Percentiles rank a stretch among this genome's conserved stretches.
Conservation (phyloP, 2,888 invertebrate species). For the Polydrusus cervinus region DNA sequence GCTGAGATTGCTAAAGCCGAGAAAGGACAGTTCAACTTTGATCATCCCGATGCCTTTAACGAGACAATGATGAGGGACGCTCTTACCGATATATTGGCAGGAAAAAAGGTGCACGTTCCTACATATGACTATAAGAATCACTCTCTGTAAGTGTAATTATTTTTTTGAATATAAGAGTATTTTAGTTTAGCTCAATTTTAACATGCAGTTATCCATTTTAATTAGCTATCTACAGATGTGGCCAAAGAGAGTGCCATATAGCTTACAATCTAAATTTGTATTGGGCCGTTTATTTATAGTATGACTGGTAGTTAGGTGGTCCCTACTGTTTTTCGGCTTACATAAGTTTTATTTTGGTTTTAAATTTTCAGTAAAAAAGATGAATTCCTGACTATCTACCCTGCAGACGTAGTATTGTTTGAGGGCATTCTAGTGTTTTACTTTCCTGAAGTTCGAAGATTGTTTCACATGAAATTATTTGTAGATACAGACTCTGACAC, state of each 20-base stretch:
- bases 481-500: slow-evolving; percentile 99
- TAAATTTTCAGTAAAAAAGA: slow-evolving; percentile 73
- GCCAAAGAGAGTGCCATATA: too few species aligned
- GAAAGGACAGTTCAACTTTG: slow-evolving; percentile 96
- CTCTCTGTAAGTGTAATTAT: slow-evolving; percentile 80
- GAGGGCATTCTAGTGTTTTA: slow-evolving; percentile 99
- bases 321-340: too few species aligned
- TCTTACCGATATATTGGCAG: slow-evolving; percentile 86
- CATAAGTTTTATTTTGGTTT: background rate
- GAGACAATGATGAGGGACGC: slow-evolving; percentile 88
- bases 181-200: background rate
- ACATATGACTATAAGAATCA: slow-evolving; percentile 95
- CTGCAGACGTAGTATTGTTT: slow-evolving; percentile 96
- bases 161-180: too few species aligned
- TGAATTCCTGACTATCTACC: slow-evolving; percentile 87
- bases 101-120: slow-evolving; percentile 91
- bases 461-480: slow-evolving; percentile 99
- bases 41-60: slow-evolving; percentile 98
- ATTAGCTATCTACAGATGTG: too few species aligned
- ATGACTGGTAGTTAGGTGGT: too few species aligned
- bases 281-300: too few species aligned
- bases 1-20: slow-evolving; percentile 88
- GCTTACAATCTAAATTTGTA: too few species aligned
- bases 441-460: slow-evolving; percentile 92
- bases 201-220: too few species aligned